These are phyloP conservation scores for Xestia c-nigrum DNA, from an alignment of 2,888 invertebrate species.

Conservation along the genomic window DNA sequence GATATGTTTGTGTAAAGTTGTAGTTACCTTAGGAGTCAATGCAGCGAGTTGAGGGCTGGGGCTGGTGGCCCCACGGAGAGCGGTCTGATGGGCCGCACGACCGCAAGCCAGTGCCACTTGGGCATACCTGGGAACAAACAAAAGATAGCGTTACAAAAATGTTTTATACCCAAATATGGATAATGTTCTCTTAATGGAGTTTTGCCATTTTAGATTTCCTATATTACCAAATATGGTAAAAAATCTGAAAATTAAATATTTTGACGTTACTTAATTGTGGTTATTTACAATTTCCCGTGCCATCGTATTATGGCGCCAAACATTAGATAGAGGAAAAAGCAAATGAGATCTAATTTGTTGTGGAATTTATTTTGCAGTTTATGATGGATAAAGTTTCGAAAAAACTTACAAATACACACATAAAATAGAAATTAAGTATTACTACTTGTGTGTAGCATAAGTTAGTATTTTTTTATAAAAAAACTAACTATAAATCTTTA, in stretches of 20 bases:
- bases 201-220: background rate
- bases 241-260: background rate
- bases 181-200: background rate
- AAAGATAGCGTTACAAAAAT: background rate
- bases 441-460: background rate
- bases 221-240: background rate
- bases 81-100: slow-evolving; percentile 86
- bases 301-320: too few species aligned
- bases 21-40: slow-evolving; percentile 84
- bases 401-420: background rate
- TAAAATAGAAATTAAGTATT: background rate
- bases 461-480: background rate
- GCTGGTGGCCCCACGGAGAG: slow-evolving; percentile 79
- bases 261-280: background rate
- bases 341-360: background rate
- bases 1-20: background rate
- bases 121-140: slow-evolving; percentile 80
- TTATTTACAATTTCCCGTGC: background rate
- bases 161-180: background rate
- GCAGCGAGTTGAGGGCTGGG: slow-evolving; percentile 81
- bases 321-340: background rate
- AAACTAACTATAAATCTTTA: background rate
- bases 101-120: slow-evolving; percentile 85
- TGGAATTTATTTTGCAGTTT: too few species aligned
- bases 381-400: background rate